Percentiles rank a stretch among this genome's conserved stretches.
Evolutionary conservation across 2,113 vertebrate species (phyloP).

Genomic region (Protomyctophum bolini): DNA sequence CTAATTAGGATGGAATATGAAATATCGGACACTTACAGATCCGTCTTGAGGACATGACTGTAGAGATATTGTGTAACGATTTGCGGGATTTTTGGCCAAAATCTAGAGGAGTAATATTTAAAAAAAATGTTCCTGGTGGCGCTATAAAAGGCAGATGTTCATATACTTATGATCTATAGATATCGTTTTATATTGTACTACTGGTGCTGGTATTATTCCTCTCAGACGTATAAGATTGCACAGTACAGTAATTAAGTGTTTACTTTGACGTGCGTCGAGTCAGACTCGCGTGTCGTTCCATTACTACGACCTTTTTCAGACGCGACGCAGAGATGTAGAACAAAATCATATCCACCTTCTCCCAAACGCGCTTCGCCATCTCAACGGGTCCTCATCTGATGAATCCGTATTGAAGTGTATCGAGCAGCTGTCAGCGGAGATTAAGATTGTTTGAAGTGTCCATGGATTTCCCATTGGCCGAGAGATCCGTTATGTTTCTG

Average conservation of each 20-base stretch:
- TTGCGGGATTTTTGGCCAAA: no score
- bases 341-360: not conserved
- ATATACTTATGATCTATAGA: constrained; percentile 53
- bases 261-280: constrained; percentile 45
- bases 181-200: constrained; percentile 36
- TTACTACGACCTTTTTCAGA: constrained; percentile 58
- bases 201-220: constrained; percentile 40
- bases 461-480: constrained; percentile 70
- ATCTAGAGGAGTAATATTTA: no score
- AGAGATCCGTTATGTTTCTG: constrained; percentile 61
- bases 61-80: no score
- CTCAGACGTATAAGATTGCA: constrained; percentile 54
- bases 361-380: constrained; percentile 43
- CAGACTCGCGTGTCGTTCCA: constrained; percentile 35
- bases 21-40: no score
- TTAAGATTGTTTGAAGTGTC: constrained; percentile 75
- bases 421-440: constrained; percentile 60
- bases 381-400: constrained; percentile 51
- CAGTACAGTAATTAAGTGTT: constrained; percentile 65
- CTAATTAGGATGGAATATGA: no score
- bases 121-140: no score
- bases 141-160: not conserved
- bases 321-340: constrained; percentile 13
- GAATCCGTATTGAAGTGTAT: constrained; percentile 71
- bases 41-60: no score